Evolutionary conservation across 2,888 invertebrate genomes (phyloP).

Genomic region (Eutolmus rufibarbis): DNA sequence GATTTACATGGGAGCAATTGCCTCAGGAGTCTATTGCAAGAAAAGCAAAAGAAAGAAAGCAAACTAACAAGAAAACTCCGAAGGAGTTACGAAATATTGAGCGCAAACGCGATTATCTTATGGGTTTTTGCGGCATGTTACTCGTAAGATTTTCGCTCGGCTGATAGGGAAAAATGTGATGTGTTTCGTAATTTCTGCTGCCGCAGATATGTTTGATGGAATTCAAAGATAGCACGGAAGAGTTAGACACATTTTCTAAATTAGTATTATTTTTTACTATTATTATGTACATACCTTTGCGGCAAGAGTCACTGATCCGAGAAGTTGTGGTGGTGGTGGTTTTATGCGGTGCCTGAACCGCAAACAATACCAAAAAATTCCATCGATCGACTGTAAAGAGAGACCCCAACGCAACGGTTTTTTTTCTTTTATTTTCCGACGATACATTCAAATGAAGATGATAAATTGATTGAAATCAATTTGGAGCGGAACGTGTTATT

Average conservation of each 20-base stretch:
- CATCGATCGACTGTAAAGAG: neutral
- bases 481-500: neutral
- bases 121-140: neutral
- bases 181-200: neutral
- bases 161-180: conserved; percentile 3
- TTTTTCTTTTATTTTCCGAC: neutral
- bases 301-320: neutral
- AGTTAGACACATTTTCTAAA: neutral
- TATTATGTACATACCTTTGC: neutral
- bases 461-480: neutral
- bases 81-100: neutral
- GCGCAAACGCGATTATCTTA: neutral
- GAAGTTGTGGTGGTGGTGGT: neutral
- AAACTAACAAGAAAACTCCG: neutral
- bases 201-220: conserved; percentile 7
- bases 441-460: neutral
- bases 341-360: neutral
- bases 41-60: neutral
- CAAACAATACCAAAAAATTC: neutral
- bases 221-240: neutral
- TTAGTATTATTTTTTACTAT: neutral
- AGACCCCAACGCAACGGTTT: neutral
- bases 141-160: conserved; percentile 4
- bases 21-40: neutral
- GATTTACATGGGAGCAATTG: neutral